phyloP scores from a whole-genome alignment of 2,888 invertebrate species.

The Myopa tessellatipennis region DNA sequence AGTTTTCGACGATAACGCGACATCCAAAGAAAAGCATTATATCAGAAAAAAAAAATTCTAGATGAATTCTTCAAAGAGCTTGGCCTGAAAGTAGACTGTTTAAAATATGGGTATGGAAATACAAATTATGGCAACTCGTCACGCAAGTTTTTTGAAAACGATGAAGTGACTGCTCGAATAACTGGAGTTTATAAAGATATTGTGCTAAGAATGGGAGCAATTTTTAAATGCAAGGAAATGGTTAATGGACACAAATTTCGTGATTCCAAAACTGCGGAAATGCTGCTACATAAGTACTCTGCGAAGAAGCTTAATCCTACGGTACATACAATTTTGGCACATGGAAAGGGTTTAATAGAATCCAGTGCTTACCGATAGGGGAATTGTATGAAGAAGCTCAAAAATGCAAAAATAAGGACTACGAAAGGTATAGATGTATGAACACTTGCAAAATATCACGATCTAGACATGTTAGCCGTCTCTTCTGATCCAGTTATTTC shows the following conservation, averaged over 20 bases:
- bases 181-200: neutral
- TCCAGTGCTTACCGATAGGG: neutral
- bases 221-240: neutral
- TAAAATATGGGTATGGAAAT: too few relatives aligned
- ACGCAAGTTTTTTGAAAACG: too few relatives aligned
- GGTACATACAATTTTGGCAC: neutral
- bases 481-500: too few relatives aligned
- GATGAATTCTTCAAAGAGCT: too few relatives aligned
- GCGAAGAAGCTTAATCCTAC: neutral
- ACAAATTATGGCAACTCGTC: too few relatives aligned
- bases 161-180: neutral
- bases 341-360: neutral
- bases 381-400: too few relatives aligned
- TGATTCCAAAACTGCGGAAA: neutral
- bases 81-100: too few relatives aligned
- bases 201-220: neutral
- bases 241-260: neutral
- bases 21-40: too few relatives aligned
- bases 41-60: neutral
- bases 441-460: neutral
- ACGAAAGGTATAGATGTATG: neutral
- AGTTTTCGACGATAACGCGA: too few relatives aligned
- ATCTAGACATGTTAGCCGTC: too few relatives aligned
- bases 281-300: neutral
- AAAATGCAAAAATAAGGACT: constrained; percentile 1